A percentile compares a stretch with the other conserved stretches of the same genome.
Evolutionary conservation across 2,888 invertebrate genomes (phyloP).

Genomic region (Pollenia griseotomentosa): DNA sequence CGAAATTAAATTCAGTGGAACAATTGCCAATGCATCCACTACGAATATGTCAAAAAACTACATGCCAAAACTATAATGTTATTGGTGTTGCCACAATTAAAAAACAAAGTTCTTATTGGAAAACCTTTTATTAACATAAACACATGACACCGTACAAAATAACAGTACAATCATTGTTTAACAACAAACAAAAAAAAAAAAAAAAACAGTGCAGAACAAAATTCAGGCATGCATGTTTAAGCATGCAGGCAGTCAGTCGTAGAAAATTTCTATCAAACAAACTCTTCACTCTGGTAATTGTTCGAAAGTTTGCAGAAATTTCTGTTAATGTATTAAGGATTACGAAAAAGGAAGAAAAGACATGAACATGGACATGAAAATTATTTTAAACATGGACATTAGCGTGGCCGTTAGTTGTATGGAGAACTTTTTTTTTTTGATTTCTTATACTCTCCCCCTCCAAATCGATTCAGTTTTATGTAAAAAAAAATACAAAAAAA

Average conservation of each 20-base stretch:
- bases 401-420: too few species aligned
- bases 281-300: neutral
- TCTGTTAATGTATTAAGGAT: constrained; percentile 19
- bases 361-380: constrained; percentile 29
- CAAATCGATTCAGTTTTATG: too few species aligned
- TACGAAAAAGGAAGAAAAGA: constrained; percentile 46
- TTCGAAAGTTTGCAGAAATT: constrained; percentile 16
- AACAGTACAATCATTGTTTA: constrained; percentile 2
- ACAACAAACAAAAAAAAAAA: neutral
- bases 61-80: too few species aligned
- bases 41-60: too few species aligned
- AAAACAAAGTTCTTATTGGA: too few species aligned
- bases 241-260: constrained; percentile 18
- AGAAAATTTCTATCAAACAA: neutral
- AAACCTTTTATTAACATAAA: constrained; percentile 14
- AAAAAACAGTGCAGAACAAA: constrained; percentile 19
- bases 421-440: too few species aligned
- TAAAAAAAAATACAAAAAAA: too few species aligned
- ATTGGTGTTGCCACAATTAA: too few species aligned
- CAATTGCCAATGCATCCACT: too few species aligned
- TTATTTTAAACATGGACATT: constrained; percentile 37
- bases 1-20: too few species aligned
- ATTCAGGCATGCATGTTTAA: constrained; percentile 43
- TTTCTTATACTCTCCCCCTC: too few species aligned
- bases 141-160: constrained; percentile 32